phyloP scores from a whole-genome alignment of 2,113 vertebrate genomes.

The Brachionichthys hirsutus region DNA sequence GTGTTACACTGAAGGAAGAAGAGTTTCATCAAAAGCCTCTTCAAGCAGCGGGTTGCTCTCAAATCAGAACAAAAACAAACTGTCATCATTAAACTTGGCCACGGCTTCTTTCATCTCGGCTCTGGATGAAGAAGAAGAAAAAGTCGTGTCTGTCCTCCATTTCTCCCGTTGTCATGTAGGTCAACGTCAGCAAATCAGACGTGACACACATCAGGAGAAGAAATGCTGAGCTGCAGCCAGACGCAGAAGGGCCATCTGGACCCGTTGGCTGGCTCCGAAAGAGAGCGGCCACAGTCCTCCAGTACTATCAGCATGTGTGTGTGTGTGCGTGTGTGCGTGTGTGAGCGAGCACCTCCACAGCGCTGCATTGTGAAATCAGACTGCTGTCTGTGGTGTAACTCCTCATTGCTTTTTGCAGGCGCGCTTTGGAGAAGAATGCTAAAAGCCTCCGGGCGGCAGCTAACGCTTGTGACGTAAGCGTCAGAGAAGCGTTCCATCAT shows the following conservation, averaged over 20 bases:
- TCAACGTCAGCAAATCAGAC: constrained; percentile 59
- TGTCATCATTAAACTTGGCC: constrained; percentile 58
- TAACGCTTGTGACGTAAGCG: too few relatives aligned
- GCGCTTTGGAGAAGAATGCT: too few relatives aligned
- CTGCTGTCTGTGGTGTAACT: not conserved
- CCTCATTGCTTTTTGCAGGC: too few relatives aligned
- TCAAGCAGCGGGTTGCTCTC: constrained; percentile 44
- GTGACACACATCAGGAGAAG: constrained; percentile 47
- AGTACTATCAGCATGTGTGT: constrained; percentile 22
- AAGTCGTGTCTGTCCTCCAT: constrained; percentile 43
- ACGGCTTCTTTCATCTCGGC: constrained; percentile 39
- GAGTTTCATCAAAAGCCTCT: constrained; percentile 53
- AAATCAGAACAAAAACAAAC: constrained; percentile 59
- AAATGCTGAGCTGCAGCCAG: constrained; percentile 46
- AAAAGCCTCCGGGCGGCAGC: too few relatives aligned
- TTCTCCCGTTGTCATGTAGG: constrained; percentile 55
- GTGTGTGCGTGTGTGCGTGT: constrained; percentile 20
- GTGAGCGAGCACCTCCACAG: not conserved
- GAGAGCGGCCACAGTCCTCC: constrained; percentile 32
- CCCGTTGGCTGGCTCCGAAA: constrained; percentile 32
- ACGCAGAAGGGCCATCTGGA: constrained; percentile 62
- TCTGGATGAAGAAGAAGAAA: constrained; percentile 51
- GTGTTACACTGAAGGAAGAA: constrained; percentile 54
- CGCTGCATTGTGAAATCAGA: constrained; percentile 27
- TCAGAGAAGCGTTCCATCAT: too few relatives aligned